Evolutionary conservation across 2,113 vertebrate genomes (phyloP).

Genomic region (Octodon degus): DNA sequence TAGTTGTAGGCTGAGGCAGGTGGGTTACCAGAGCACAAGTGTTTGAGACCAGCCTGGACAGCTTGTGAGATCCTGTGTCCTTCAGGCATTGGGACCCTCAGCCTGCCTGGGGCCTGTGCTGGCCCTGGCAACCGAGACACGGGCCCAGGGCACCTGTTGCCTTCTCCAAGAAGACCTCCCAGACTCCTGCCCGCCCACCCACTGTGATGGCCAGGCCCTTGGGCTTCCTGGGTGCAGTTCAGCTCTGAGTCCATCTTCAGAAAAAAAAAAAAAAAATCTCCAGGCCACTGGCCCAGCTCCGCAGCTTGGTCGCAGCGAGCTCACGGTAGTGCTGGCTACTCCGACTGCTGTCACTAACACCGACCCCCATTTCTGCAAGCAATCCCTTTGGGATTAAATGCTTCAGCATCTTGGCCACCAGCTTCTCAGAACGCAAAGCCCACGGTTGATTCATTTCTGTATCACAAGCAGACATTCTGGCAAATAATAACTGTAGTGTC

Average conservation of each 20-base stretch:
- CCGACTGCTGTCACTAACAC: not conserved
- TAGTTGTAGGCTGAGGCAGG: no score
- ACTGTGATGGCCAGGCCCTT: no score
- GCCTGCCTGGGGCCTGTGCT: no score
- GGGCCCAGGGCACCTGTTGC: no score
- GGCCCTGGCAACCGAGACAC: no score
- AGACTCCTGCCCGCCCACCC: no score
- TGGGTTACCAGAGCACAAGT: no score
- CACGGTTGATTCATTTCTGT: not conserved
- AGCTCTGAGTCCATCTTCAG: not conserved
- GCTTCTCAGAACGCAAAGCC: not conserved
- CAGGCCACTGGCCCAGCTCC: not conserved
- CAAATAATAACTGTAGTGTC: not conserved
- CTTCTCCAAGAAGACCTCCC: no score
- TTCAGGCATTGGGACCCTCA: no score
- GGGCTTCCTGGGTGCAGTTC: no score
- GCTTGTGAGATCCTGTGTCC: no score
- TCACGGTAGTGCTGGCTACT: not conserved
- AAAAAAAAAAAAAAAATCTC: not conserved
- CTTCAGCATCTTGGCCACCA: not conserved
- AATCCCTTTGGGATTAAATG: not conserved
- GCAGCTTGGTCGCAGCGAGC: not conserved
- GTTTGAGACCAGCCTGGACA: no score
- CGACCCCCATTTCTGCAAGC: not conserved
- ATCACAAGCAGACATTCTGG: not conserved